Evolutionary conservation across 2,113 vertebrate genomes (phyloP).

Genomic region (Gnathonemus longibarbis): DNA sequence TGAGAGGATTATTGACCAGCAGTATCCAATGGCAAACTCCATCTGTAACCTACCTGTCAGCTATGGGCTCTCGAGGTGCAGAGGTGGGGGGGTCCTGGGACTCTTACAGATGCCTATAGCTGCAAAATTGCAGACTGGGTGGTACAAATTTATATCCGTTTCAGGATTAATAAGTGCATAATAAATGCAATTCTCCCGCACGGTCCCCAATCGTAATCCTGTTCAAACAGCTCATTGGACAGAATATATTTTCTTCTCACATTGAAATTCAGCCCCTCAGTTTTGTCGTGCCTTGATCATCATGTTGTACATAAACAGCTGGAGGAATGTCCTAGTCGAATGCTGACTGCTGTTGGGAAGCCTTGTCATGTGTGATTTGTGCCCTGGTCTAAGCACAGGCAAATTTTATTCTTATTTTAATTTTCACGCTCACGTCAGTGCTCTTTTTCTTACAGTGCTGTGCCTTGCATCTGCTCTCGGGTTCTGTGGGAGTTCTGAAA

Average conservation of each 20-base stretch:
- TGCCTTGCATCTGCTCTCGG: not conserved
- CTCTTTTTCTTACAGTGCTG: not conserved
- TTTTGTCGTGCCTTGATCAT: not conserved
- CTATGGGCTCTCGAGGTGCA: slow-evolving; percentile 28
- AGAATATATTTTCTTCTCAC: not conserved
- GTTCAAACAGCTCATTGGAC: not conserved
- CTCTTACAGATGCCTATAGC: not conserved
- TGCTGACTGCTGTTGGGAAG: not conserved
- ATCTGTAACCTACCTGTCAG: slow-evolving; percentile 50
- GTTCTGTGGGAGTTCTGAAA: not conserved
- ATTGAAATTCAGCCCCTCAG: not conserved
- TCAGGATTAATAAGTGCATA: not conserved
- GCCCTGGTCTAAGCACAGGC: not conserved
- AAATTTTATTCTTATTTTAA: not conserved
- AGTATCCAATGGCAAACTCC: slow-evolving; percentile 58
- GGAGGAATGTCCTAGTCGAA: not conserved
- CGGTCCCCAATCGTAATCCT: not conserved
- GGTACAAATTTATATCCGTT: not conserved
- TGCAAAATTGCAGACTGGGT: not conserved
- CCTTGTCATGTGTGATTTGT: not conserved
- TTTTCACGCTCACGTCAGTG: not conserved
- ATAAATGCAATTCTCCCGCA: not conserved
- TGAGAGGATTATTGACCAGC: slow-evolving; percentile 66
- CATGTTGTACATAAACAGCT: not conserved
- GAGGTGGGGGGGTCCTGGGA: not conserved